Evolutionary conservation across 2,113 vertebrate species (phyloP), one percentile per base, ranked within the genome.

Genomic region (Chaetorhynchus papuensis): DNA sequence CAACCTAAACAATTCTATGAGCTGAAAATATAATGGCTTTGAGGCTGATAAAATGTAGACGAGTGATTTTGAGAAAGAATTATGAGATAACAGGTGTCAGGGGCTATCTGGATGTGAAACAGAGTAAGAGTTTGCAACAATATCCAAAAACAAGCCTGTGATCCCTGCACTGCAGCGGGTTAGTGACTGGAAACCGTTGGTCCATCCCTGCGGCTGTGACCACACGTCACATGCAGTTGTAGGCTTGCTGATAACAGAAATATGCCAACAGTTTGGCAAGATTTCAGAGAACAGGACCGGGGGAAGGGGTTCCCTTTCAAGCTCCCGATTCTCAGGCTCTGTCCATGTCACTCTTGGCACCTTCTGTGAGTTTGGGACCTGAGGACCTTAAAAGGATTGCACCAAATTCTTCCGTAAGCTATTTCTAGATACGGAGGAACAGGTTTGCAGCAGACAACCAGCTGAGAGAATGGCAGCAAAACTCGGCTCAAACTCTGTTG

Each of bases 181-280:
- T n/a, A 47, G 44, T 0, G 1, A 60, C 59, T 90, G 83, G 76
- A 69, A 77, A 61, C 66, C 83, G 49, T 8, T 69, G 59, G 88
- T 54, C 75, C 66, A 33, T 65, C 28, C 4, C 71, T 65, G 65
- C 0, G 15, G 41, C 74, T 89, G 50, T 60, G 78, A 61, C 81
- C 65, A 76, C 24, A 16, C 1, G 1, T 54, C 2, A 10, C 79
- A 41, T 37, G 64, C 82, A 95, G 59, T 83, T 83, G 78, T 49
- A 90, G 79, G 27, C 71, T 59, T 90, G 69, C 92, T 90, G 90
- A 96, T 93, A 94, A 93, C 47, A 93, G 60, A 95, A 94, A 39
- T 41, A 95, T 92, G 82, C 87, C 72, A 88, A 90, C 66, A 61
- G 79, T 56, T 70, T 88, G 78, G 85, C 90, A 93, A 74, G 54